Percentiles rank a stretch among this genome's conserved stretches.
These are phyloP conservation scores for Hippopotamus amphibius DNA, from an alignment of 2,113 vertebrate species.

Conservation along the genomic window DNA sequence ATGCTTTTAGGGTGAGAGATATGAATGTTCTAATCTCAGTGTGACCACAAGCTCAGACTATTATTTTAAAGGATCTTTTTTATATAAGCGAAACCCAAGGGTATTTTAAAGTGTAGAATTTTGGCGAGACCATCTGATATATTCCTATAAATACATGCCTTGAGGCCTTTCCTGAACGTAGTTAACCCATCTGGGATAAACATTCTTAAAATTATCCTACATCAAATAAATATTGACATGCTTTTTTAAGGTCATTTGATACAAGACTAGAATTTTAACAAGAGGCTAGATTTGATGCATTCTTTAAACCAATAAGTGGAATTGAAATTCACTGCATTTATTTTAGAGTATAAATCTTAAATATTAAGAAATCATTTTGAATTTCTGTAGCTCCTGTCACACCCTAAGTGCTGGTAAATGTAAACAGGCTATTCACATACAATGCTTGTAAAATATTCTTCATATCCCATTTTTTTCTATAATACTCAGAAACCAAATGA, in stretches of 20 bases:
- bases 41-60: conserved; percentile 45
- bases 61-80: conserved; percentile 69
- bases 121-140: conserved; percentile 68
- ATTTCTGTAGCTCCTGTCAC: background rate
- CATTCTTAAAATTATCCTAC: conserved; percentile 81
- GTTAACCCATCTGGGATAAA: conserved; percentile 80
- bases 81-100: conserved; percentile 50
- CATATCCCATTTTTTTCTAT: background rate
- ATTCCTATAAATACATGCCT: conserved; percentile 73
- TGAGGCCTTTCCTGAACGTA: conserved; percentile 71
- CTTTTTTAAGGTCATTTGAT: conserved; percentile 85
- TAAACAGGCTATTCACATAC: background rate
- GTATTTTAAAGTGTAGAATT: conserved; percentile 70
- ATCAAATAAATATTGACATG: conserved; percentile 84
- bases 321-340: conserved; percentile 77
- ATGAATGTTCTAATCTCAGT: conserved; percentile 43
- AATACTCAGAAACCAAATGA: background rate
- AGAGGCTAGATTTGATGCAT: conserved; percentile 80
- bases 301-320: conserved; percentile 73
- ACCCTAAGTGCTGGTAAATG: background rate
- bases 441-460: background rate
- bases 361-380: conserved; percentile 44
- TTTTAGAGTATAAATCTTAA: conserved; percentile 70
- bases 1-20: conserved; percentile 41
- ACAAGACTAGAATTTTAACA: conserved; percentile 79